Conservation (phyloP, 2,888 invertebrate genomes). For the Carcina quercana region DNA sequence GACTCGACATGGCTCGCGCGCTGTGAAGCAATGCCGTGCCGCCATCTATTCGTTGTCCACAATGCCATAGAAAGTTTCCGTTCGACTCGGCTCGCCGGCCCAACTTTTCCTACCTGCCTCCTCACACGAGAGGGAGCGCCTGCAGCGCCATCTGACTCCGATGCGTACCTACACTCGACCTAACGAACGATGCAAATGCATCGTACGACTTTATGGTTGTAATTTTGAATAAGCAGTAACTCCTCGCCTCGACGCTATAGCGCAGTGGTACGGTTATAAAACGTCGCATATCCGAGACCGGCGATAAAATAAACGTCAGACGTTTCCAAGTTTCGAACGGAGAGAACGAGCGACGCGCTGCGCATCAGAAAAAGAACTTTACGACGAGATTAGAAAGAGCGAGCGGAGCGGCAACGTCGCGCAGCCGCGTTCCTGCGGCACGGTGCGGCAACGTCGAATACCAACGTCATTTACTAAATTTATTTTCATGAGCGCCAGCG, state of each 20-base stretch:
- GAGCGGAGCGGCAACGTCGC: conserved; percentile 67
- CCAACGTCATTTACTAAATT: conserved; percentile 73
- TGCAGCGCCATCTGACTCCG: conserved; percentile 31
- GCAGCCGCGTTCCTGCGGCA: conserved; percentile 64
- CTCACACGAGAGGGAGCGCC: conserved; percentile 44
- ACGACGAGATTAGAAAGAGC: conserved; percentile 75
- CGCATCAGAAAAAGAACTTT: conserved; percentile 75
- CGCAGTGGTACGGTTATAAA: conserved; percentile 57
- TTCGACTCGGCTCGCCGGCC: conserved; percentile 61
- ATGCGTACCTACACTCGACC: conserved; percentile 27
- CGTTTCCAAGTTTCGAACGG: conserved; percentile 67
- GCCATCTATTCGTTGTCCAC: conserved; percentile 67
- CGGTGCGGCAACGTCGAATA: conserved; percentile 63
- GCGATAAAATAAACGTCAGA: conserved; percentile 71
- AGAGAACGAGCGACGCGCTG: conserved; percentile 67
- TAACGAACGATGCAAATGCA: conserved; percentile 28
- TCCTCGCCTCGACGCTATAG: conserved; percentile 37
- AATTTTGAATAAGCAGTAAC: conserved; percentile 61
- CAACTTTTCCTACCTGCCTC: conserved; percentile 70
- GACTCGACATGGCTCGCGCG: conserved; percentile 56
- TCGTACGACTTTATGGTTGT: conserved; percentile 48
- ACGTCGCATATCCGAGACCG: conserved; percentile 58
- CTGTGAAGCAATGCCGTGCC: conserved; percentile 68
- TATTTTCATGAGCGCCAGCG: conserved; percentile 72
- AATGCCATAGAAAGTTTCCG: conserved; percentile 73